Evolutionary conservation across 2,113 vertebrate species (phyloP), one percentile per base, ranked within the genome.

Genomic region (Lasiurus borealis): DNA sequence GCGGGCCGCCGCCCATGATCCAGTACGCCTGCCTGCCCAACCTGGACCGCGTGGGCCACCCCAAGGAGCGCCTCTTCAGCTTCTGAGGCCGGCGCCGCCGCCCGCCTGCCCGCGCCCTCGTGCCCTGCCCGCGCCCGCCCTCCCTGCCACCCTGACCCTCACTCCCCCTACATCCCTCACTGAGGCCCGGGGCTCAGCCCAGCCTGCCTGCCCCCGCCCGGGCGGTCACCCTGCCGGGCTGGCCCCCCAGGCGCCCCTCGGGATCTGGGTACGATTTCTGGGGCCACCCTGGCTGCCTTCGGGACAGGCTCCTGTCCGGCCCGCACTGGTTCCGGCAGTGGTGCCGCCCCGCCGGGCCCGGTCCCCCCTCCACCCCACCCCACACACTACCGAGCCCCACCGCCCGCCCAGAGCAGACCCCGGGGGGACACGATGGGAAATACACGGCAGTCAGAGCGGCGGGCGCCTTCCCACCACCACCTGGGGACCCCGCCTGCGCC

Each of bases 1-100:
- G 99, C 1, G 99, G 99, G 0, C 99, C 99, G 6, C 99, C 99
- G 2, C 99, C 99, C 0, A 99, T 99, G 99, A 99, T 99, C 98
- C 99, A 99, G 98, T 99, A 99, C 0, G 99, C 99, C 84, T 99
- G 99, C 98, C 98, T 99, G 98, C 99, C 99, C 88, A 99, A 99
- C 97, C 98, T 99, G 97, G 99, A 99, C 85, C 99, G 99, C 81
- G 98, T 99, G 46, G 98, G 99, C 54, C 99, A 99, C 93, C 27
- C 98, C 69, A 97, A 93, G 90, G 98, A 98, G 95, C 98, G 97
- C 96, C 98, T 98, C 88, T 99, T 99, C 85, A 93, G 97, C 90
- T 99, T 99, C 98, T 99, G 95, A 97, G 0, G 75, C 77, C 2
- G 2, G 48, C 46, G 46, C 8, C 46, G 68, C 82, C 5, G 5